These are phyloP conservation scores for Plusia festucae DNA, from an alignment of 2,888 invertebrate species.

Conservation along the genomic window DNA sequence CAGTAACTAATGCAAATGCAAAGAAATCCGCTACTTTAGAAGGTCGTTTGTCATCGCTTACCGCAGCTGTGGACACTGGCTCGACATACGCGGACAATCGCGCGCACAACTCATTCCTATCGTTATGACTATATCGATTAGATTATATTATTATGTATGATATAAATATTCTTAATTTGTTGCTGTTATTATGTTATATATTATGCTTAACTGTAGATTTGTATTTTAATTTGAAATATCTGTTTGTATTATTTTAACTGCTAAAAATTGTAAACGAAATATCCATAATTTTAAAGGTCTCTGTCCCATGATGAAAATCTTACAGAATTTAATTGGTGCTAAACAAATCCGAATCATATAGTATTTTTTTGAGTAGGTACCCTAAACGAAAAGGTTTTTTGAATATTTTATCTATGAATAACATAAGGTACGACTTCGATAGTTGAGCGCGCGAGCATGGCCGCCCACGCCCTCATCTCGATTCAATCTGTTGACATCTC, in stretches of 20 bases:
- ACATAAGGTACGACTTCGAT: slow-evolving; percentile 19
- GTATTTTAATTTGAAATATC: too few species aligned
- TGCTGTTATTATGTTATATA: slow-evolving; percentile 9
- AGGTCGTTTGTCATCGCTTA: slow-evolving; percentile 82
- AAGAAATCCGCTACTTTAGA: slow-evolving; percentile 82
- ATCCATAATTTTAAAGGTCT: too few species aligned
- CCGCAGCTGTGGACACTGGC: slow-evolving; percentile 78
- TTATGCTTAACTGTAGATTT: neutral
- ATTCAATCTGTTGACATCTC: slow-evolving; percentile 81
- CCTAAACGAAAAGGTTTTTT: neutral
- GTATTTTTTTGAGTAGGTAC: neutral
- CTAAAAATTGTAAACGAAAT: too few species aligned
- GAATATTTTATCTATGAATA: slow-evolving; percentile 3
- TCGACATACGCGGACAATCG: slow-evolving; percentile 63
- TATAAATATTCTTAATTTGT: neutral
- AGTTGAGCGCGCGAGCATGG: slow-evolving; percentile 66
- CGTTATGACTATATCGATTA: slow-evolving; percentile 39
- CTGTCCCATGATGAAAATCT: too few species aligned
- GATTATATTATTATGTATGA: too few species aligned
- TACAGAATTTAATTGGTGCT: too few species aligned
- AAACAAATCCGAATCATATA: neutral
- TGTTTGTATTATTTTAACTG: too few species aligned
- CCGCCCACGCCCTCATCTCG: slow-evolving; percentile 68
- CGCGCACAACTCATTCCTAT: slow-evolving; percentile 23
- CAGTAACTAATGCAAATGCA: slow-evolving; percentile 76